Conservation (phyloP, 2,888 invertebrate species). For the Caenorhabditis uteleia region DNA sequence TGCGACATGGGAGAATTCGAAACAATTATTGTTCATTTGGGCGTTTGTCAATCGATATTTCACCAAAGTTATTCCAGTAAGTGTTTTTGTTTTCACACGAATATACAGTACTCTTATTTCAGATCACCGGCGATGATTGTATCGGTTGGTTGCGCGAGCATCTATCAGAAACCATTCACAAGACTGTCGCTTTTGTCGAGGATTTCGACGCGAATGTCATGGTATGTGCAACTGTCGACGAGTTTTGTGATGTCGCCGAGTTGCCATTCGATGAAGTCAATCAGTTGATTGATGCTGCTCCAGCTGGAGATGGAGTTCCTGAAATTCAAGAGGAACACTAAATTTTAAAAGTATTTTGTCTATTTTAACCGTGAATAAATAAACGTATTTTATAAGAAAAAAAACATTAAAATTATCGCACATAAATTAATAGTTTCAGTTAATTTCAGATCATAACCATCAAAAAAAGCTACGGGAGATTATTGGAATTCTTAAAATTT, state of each 20-base stretch:
- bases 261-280: no score
- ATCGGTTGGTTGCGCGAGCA: conserved; percentile 42
- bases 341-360: no score
- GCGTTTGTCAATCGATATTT: conserved; percentile 49
- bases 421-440: no score
- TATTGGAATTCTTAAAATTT: no score
- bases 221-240: conserved; percentile 12
- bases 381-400: no score
- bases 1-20: conserved; percentile 18
- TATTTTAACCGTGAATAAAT: no score
- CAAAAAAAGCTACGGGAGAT: no score
- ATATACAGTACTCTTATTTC: neutral
- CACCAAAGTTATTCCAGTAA: conserved; percentile 46
- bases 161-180: conserved; percentile 36
- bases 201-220: conserved; percentile 38
- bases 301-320: no score
- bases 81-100: neutral
- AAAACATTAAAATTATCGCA: no score
- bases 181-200: conserved; percentile 35
- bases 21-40: conserved; percentile 40
- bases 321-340: no score
- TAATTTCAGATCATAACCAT: no score
- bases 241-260: conserved; percentile 34
- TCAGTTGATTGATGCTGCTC: no score
- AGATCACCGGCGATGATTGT: conserved; percentile 46